Evolutionary conservation across 2,888 invertebrate genomes (phyloP), one percentile per base, ranked within the genome.

Genomic region (Colletes collaris): DNA sequence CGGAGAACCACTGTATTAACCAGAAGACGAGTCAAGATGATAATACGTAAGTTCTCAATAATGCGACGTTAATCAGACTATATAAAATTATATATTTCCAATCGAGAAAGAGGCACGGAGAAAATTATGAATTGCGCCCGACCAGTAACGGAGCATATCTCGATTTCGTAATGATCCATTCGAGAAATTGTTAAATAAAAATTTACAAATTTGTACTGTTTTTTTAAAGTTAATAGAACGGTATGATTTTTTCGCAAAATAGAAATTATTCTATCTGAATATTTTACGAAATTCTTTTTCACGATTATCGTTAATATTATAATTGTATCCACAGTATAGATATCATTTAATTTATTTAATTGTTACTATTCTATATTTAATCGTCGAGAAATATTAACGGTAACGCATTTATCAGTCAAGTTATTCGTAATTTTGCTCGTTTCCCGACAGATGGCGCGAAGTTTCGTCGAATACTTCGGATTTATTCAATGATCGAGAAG

Each of bases 31-130:
- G 65, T 64, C 56, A 71, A 77, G 82, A 86, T 73, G 79, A 80
- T 59, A 73, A 79, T 74, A 77, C 81, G 65, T 75, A 60, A 79
- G 83, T 78, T 83, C 73, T 79, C 76, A 80, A 79, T 84, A 81
- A 86, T 84, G 86, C 85, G 83, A 82, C 79, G 81, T 76, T 81
- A 70, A 73, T 78, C 71, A 74, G 79, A 82, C 68, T 86, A 82
- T 76, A 80, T 82, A 69, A 88, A 90, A 90, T 90, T 88, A 90
- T 85, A 90, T 84, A 89, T 89, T 88, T 88, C 86, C 82, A 84
- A 80, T 88, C 76, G 85, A 84, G 87, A 78, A 80, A 84, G 79
- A 83, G 62, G 83, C 81, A 76, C 77, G 78, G 85, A 86, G 88
- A 90, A 90, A 90, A 89, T 90, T 87, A 88, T 85, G 83, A 90